Evolutionary conservation across 2,888 invertebrate genomes (phyloP), one percentile per base, ranked within the genome.

Genomic region (Cerastis leucographa): DNA sequence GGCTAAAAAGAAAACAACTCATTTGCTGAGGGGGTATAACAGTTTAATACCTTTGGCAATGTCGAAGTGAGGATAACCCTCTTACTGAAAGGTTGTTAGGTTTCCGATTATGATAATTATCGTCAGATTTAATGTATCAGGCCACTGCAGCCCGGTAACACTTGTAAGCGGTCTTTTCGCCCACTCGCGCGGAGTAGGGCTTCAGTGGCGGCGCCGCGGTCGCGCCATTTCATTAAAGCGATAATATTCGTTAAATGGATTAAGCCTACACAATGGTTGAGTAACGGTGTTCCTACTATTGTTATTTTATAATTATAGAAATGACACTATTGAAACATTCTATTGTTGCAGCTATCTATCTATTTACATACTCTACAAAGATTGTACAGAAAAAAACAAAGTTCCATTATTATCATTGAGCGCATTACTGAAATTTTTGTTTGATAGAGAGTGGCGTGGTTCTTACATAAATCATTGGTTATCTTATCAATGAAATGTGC

Each of bases 161-260:
- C 91, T 92, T 92, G 90, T 93, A 94, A 92, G 94, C 90, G 85
- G 93, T 92, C 92, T 77, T 82, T 84, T 80, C 90, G 86, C 92
- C 90, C 89, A 91, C 92, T 78, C 82, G 68, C 62, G 22, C 12
- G 74, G 46, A 64, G 85, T 92, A 91, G 59, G 95, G 95, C 93
- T 95, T 95, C 95, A 3, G 35, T n/a, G n/a, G n/a, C n/a, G 84
- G 82, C 81, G 82, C 84, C 83, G 79, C 84, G 68, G 72, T 62
- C 78, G 74, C 80, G 77, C 70, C 86, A 87, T 87, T 90, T 90
- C 84, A 90, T 88, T 94, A 93, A 93, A 93, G 91, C 93, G 92
- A 93, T 95, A 93, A 92, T 94, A 94, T 93, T 93, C 87, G 85
- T 91, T 96, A 95, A 96, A 91, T 90, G 94, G 95, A 95, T 96